A percentile compares a stretch with the other conserved stretches of the same genome.
These are phyloP conservation scores for Tapera naevia DNA, from an alignment of 2,797 vertebrate species.

Conservation along the genomic window DNA sequence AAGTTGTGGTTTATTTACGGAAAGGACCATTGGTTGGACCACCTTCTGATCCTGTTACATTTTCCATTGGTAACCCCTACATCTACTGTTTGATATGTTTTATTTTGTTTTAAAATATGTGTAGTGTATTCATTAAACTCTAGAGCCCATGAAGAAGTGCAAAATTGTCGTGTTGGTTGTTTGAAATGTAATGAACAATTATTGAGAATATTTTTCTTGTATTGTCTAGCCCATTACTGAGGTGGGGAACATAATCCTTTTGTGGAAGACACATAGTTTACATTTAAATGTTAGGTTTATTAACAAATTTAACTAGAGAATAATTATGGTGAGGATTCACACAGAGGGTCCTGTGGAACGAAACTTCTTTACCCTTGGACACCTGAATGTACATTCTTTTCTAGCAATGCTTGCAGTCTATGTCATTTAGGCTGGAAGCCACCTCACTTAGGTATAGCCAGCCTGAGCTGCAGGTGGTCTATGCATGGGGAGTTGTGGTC, in stretches of 20 bases:
- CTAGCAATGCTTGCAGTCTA: not conserved
- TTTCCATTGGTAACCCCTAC: conserved; percentile 86
- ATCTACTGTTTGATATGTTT: not conserved
- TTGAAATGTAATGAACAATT: not conserved
- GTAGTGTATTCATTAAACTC: not conserved
- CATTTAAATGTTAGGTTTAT: not conserved
- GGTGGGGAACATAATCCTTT: not conserved
- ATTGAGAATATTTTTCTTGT: not conserved
- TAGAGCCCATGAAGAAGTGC: not conserved
- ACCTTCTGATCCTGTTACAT: conserved; percentile 90
- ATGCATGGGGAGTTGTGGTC: not conserved
- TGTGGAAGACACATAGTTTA: not conserved
- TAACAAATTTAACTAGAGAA: not conserved
- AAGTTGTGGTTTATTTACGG: conserved; percentile 87
- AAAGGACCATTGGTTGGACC: conserved; percentile 91
- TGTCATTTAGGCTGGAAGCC: not conserved
- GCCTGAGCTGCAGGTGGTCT: not conserved
- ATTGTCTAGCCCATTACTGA: not conserved
- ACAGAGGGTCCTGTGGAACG: not conserved
- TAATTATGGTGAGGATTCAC: not conserved
- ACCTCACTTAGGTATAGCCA: not conserved
- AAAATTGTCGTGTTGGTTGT: not conserved
- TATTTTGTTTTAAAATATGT: not conserved
- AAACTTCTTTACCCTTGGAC: not conserved
- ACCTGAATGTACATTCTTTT: not conserved